Base-by-base conservation (phyloP, 2,113 vertebrate genomes). In the Bothrops jararaca region DNA sequence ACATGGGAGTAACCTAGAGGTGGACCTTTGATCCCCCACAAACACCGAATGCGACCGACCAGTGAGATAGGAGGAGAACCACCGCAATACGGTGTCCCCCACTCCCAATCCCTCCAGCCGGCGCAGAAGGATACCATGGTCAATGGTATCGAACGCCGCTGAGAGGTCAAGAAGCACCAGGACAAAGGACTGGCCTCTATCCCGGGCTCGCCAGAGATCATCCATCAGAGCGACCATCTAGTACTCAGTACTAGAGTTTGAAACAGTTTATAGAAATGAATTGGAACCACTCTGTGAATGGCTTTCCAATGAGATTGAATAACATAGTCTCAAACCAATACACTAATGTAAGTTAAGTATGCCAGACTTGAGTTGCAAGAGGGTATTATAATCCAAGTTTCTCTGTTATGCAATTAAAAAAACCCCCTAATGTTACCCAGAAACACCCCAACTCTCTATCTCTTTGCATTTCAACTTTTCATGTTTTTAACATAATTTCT, bases 191-290 rank as follows among this genome's bases (percentile, higher is more conserved):
- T n/a, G n/a, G n/a, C n/a, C n/a, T n/a, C n/a, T n/a, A n/a, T n/a
- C n/a, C n/a, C n/a, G n/a, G n/a, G n/a, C n/a, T n/a, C n/a, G n/a
- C n/a, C n/a, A n/a, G n/a, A n/a, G n/a, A n/a, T n/a, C n/a, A n/a
- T n/a, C n/a, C n/a, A n/a, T n/a, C n/a, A n/a, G n/a, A n/a, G n/a
- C n/a, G n/a, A n/a, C n/a, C n/a, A n/a, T n/a, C n/a, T n/a, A n/a
- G n/a, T 80, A 80, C 18, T 80, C 34, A 39, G 39, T 39, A 39
- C n/a, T 80, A 20, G 29, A 74, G n/a, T 34, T 96, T 95, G 89
- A 42, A 96, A 93, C 74, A 93, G 69, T 58, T 95, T 95, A 92
- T 86, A 34, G 93, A 96, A 96, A 95, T 92, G 90, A 95, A 94
- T 15, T 91, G 13, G 26, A 52, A 95, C 1, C 42, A 92, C 42